These are phyloP conservation scores for Sanderia malayensis DNA, from an alignment of 30 jellyfish, hydroid and myxozoan genomes.

Conservation along the genomic window DNA sequence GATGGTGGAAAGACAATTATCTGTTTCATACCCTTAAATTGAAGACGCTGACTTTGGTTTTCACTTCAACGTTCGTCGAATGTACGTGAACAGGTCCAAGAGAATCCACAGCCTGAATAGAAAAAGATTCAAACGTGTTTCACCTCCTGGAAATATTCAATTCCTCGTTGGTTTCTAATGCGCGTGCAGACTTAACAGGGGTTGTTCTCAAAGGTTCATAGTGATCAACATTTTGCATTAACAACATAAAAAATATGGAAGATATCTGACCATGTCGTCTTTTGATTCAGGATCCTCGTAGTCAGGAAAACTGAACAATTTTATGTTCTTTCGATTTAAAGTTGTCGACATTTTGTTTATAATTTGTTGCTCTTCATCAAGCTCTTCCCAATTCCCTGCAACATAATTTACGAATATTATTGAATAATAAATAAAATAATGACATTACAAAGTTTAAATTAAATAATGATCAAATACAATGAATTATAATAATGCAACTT, in stretches of 20 bases:
- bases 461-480: no score
- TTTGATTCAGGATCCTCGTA: conserved; percentile 47
- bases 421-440: no score
- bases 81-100: conserved; percentile 51
- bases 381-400: conserved; percentile 59
- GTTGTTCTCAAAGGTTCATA: no score
- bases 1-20: not conserved
- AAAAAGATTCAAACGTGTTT: no score
- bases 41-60: conserved; percentile 28
- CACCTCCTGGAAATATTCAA: no score
- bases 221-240: no score
- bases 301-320: conserved; percentile 59
- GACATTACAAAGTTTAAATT: no score
- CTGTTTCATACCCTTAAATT: conserved; percentile 37
- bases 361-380: conserved; percentile 61
- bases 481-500: no score
- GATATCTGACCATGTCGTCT: conserved; percentile 64
- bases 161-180: no score
- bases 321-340: conserved; percentile 26
- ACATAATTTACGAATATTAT: no score
- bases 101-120: conserved; percentile 85
- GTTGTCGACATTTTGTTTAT: conserved; percentile 38
- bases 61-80: conserved; percentile 40
- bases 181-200: no score
- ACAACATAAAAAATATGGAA: no score